A percentile compares a stretch with the other conserved stretches of the same genome.
Conservation (phyloP, 23 tunicate genomes). For the Diplosoma virens region DNA sequence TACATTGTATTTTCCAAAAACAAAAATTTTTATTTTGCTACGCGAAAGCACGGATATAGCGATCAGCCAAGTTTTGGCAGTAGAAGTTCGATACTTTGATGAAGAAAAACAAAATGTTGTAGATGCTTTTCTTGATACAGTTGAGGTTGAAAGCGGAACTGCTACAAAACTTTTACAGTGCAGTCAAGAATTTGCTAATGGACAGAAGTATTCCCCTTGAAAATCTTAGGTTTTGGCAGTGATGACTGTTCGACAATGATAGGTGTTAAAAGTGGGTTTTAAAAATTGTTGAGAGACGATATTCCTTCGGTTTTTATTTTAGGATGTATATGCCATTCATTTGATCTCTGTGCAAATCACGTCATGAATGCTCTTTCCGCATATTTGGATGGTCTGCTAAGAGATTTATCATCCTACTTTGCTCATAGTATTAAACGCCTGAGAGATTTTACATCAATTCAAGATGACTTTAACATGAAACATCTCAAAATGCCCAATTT, state of each 20-base stretch:
- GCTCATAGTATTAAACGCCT: too few relatives aligned
- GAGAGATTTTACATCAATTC: too few relatives aligned
- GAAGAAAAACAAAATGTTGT: neutral
- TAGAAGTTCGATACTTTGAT: constrained; percentile 19
- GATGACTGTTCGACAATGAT: constrained; percentile 20
- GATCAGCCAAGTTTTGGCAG: constrained; percentile 13
- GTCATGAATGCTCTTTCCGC: too few relatives aligned
- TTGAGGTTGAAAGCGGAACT: neutral
- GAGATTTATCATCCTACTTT: too few relatives aligned
- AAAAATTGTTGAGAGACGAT: neutral
- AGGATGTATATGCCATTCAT: constrained; percentile 21
- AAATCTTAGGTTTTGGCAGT: too few relatives aligned
- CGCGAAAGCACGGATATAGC: constrained; percentile 13
- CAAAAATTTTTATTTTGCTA: constrained; percentile 12
- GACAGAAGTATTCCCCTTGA: constrained; percentile 13
- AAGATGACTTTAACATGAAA: neutral
- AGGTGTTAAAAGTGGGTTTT: constrained; percentile 12
- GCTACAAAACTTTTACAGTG: constrained; percentile 4
- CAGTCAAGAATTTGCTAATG: constrained; percentile 3
- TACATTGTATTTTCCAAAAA: constrained; percentile 9
- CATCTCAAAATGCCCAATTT: constrained; percentile 1
- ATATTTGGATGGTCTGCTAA: too few relatives aligned
- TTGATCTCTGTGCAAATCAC: constrained; percentile 18
- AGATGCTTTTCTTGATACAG: constrained; percentile 10
- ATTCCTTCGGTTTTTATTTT: constrained; percentile 1